Evolutionary conservation across 2,797 vertebrate species (phyloP).

Genomic region (Semotilus atromaculatus): DNA sequence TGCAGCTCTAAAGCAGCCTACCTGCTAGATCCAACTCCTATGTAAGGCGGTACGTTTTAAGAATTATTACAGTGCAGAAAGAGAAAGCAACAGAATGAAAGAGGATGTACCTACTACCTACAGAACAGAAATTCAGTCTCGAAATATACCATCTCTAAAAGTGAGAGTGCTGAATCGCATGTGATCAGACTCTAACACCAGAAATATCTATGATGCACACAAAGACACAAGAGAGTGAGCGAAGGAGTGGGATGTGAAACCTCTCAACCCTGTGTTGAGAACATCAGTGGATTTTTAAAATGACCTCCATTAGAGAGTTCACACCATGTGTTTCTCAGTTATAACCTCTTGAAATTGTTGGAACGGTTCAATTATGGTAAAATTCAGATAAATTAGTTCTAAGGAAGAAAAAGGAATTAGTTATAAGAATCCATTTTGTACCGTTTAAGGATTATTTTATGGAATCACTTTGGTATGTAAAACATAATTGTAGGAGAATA

Average conservation of each 20-base stretch:
- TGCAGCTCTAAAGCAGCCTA: not conserved
- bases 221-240: conserved; percentile 12
- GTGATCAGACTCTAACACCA: conserved; percentile 37
- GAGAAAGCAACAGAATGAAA: not conserved
- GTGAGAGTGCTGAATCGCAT: conserved; percentile 21
- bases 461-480: not conserved
- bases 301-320: conserved; percentile 16
- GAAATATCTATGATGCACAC: conserved; percentile 58
- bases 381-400: not conserved
- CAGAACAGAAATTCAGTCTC: conserved; percentile 42
- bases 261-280: conserved; percentile 30
- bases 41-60: not conserved
- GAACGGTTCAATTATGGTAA: conserved; percentile 5
- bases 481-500: not conserved
- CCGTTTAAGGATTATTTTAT: not conserved
- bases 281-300: conserved; percentile 16
- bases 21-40: not conserved
- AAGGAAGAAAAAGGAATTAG: not conserved
- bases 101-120: conserved; percentile 1
- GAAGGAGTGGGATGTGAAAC: conserved; percentile 32
- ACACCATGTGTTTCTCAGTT: not conserved
- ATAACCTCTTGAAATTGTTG: conserved; percentile 13
- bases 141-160: conserved; percentile 24
- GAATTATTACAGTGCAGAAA: not conserved
- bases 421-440: not conserved